Conservation (phyloP, 2,113 vertebrate genomes). For the Pelecanus crispus region DNA sequence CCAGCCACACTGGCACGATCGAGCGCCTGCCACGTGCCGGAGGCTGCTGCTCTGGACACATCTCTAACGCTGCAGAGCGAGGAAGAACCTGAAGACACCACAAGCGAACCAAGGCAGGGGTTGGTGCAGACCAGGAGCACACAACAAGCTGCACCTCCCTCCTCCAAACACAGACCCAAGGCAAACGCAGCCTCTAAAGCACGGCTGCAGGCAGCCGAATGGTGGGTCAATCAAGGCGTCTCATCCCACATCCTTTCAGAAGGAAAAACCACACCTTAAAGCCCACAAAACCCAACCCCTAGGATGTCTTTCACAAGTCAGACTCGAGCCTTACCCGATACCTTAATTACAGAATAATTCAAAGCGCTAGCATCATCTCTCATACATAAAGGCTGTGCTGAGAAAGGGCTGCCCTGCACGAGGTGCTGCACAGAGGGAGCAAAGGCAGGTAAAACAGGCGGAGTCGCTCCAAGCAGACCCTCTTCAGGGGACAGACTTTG, state of each 20-base stretch:
- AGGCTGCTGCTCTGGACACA: accelerated
- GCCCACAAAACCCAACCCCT: not conserved
- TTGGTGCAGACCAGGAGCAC: not conserved
- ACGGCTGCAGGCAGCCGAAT: accelerated
- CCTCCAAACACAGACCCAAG: not conserved
- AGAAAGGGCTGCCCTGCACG: not conserved
- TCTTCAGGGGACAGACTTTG: not conserved
- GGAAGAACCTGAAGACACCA: not conserved
- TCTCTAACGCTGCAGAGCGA: accelerated
- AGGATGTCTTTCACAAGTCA: not conserved
- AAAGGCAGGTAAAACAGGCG: not conserved
- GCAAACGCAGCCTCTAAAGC: not conserved
- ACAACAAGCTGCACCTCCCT: not conserved
- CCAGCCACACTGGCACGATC: accelerated
- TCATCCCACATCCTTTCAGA: not conserved
- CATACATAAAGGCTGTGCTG: accelerated
- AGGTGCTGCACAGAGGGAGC: not conserved
- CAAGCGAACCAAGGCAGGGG: not conserved
- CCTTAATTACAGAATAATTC: not conserved
- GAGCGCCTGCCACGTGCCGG: not conserved
- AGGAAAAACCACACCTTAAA: not conserved
- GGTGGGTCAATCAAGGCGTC: not conserved
- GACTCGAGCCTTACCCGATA: accelerated
- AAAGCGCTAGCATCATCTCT: not conserved
- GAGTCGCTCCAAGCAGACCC: not conserved